Evolutionary conservation across 2,888 invertebrate genomes (phyloP), one percentile per base, ranked within the genome.

Genomic region (Callyntrura guangdongensis): DNA sequence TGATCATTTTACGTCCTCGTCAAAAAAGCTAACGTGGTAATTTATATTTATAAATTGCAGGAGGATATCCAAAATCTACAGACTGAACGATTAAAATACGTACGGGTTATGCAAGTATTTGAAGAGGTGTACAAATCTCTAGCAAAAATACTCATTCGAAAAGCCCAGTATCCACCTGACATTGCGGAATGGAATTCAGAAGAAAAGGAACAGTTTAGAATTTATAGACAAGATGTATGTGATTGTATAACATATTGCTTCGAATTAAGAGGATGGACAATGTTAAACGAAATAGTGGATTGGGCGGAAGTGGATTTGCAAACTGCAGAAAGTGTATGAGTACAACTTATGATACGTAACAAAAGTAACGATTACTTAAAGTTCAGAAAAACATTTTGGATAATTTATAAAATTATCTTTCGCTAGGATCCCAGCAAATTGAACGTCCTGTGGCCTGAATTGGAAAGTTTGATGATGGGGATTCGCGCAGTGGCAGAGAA

Each of bases 71-170:
- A 94, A 82, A 61, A 74, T 53, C 67, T 91, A 1, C 93, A 93
- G 79, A 84, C 91, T 1, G 91, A 93, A 85, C 87, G 91, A 45
- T 22, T 91, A 53, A 92, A 91, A 69, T 94, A 93, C 67, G 93
- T 87, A 9, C 47, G 93, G 56, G 89, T 94, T 3, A 94, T 94
- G 94, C 90, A 92, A 74, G 93, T 94, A 45, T 93, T 93, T 67
- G 94, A 94, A 69, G 93, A 93, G 53, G 93, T 93, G n/a, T 94
- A 93, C 84, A 93, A 93, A 86, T 92, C 92, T 1, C 84, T 94
- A 9, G 94, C 92, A 0, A 92, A 93, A 90, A 92, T 93, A 64
- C 91, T 94, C 20, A 91, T 94, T 17, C 85, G 91, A 9, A 94
- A 94, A 89, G 90, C 92, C 11, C 92, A 90, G 25, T 94, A 92